Evolutionary conservation across 2,113 vertebrate species (phyloP).

Genomic region (Crotalus helleri): DNA sequence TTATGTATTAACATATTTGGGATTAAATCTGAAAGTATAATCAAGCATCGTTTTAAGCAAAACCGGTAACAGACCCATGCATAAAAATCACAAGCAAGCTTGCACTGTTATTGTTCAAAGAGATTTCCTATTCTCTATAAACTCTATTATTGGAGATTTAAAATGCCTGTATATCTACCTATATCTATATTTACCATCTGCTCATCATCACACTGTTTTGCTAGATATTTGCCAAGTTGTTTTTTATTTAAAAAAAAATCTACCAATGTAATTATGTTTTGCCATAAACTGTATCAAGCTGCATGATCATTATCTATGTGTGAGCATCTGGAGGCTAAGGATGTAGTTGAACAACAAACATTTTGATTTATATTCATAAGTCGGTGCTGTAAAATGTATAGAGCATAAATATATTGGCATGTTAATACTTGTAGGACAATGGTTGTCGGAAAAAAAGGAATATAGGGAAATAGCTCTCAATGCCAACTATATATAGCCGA

Average conservation of each 20-base stretch:
- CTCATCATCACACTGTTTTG: neutral
- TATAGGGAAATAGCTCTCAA: neutral
- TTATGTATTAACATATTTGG: neutral
- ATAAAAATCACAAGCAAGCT: neutral
- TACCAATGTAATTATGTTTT: neutral
- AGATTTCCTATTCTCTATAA: conserved; percentile 17
- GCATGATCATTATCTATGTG: neutral
- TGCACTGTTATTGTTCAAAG: neutral
- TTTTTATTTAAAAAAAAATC: neutral
- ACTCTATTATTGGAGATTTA: conserved; percentile 19
- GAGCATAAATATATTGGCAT: conserved; percentile 10
- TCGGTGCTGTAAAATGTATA: conserved; percentile 5
- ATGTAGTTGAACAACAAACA: neutral
- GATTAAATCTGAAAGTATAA: neutral
- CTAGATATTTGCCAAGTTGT: neutral
- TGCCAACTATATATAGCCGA: neutral
- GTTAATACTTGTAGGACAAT: conserved; percentile 14
- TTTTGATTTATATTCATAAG: conserved; percentile 24
- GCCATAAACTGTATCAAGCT: neutral
- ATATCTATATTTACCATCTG: neutral
- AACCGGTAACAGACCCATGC: neutral
- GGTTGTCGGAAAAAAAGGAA: conserved; percentile 12
- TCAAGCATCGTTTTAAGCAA: neutral
- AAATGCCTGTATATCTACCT: neutral
- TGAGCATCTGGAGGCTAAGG: conserved; percentile 13